phyloP scores from a whole-genome alignment of 2,797 vertebrate species.

The Synaphobranchus kaupii region DNA sequence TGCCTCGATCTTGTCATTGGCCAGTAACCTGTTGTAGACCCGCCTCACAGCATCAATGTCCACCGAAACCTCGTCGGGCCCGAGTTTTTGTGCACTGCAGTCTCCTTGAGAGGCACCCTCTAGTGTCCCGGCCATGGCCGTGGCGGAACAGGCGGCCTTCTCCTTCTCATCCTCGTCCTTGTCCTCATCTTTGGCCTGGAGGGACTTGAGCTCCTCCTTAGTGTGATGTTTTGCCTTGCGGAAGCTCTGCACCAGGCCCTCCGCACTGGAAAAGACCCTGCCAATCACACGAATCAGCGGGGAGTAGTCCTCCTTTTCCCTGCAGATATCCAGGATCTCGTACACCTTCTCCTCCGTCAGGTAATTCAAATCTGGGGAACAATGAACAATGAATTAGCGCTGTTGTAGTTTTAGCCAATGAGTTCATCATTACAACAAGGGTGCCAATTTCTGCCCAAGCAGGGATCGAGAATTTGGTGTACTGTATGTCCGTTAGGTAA shows the following conservation, averaged over 20 bases:
- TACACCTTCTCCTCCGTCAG: slow-evolving; percentile 90
- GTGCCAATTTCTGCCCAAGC: not conserved
- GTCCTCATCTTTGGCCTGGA: slow-evolving; percentile 97
- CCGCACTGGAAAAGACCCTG: slow-evolving; percentile 90
- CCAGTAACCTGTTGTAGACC: slow-evolving; percentile 86
- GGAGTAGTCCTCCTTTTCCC: slow-evolving; percentile 89
- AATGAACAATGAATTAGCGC: not conserved
- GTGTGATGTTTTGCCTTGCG: slow-evolving; percentile 80
- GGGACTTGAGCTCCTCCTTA: slow-evolving; percentile 82
- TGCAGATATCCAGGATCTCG: slow-evolving; percentile 86
- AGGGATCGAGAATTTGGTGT: not conserved
- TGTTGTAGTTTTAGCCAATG: not conserved
- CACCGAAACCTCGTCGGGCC: slow-evolving; percentile 83
- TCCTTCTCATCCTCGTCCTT: slow-evolving; percentile 88
- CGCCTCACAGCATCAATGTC: slow-evolving; percentile 89
- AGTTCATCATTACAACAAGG: not conserved
- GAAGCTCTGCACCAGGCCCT: slow-evolving; percentile 91
- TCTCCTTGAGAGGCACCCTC: slow-evolving; percentile 75
- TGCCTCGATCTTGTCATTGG: slow-evolving; percentile 89
- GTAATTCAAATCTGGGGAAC: slow-evolving; percentile 82
- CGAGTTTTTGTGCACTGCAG: slow-evolving; percentile 69
- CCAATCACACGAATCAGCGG: slow-evolving; percentile 88
- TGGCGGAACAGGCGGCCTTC: slow-evolving; percentile 74
- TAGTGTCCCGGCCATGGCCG: slow-evolving; percentile 78
- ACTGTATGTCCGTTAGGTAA: not conserved